phyloP scores from a whole-genome alignment of 2,797 vertebrate genomes.

The Pagetopsis macropterus region DNA sequence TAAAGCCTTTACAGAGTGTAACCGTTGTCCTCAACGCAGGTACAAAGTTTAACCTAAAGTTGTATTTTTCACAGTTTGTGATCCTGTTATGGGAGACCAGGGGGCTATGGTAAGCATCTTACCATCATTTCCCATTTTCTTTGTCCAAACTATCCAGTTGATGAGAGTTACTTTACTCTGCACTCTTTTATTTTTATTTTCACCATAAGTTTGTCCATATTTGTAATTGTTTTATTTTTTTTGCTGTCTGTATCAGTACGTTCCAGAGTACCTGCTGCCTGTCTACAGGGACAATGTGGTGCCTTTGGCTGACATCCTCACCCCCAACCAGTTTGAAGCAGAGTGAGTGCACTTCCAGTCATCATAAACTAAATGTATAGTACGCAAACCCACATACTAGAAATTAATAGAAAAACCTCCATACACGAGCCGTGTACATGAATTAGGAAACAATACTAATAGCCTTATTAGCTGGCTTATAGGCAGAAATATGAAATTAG shows the following conservation, averaged over 20 bases:
- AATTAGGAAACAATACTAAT: neutral
- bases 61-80: slow-evolving; percentile 87
- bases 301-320: slow-evolving; percentile 94
- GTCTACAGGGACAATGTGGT: slow-evolving; percentile 94
- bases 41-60: neutral
- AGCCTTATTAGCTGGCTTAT: neutral
- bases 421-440: neutral
- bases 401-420: neutral
- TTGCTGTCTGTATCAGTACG: slow-evolving; percentile 84
- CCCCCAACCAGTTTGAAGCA: slow-evolving; percentile 98
- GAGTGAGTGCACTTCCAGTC: slow-evolving; percentile 86
- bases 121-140: neutral
- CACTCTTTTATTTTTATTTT: neutral
- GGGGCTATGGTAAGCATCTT: slow-evolving; percentile 89
- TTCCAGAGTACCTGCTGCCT: slow-evolving; percentile 91
- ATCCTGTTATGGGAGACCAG: slow-evolving; percentile 97
- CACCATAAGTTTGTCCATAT: neutral
- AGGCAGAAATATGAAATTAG: neutral
- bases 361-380: neutral
- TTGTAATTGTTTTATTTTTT: neutral
- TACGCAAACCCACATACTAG: neutral
- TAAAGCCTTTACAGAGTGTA: neutral
- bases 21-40: neutral
- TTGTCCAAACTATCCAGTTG: neutral
- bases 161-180: neutral